Evolutionary conservation across 2,888 invertebrate species (phyloP).

Genomic region (Drosophila cognata): DNA sequence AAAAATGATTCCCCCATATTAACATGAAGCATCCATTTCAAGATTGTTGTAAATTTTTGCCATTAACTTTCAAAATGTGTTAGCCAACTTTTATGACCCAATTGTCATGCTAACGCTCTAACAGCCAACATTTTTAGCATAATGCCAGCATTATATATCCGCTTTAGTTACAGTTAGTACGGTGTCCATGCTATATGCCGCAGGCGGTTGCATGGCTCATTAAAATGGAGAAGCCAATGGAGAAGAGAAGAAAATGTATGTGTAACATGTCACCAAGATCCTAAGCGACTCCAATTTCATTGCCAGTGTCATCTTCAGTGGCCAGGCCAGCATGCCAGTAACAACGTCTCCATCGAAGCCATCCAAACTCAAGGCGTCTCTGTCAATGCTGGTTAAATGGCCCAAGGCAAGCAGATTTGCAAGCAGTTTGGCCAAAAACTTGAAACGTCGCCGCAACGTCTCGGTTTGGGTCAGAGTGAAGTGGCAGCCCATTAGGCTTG

Average conservation of each 20-base stretch:
- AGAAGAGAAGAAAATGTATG: slow-evolving; percentile 5
- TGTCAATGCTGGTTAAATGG: slow-evolving; percentile 54
- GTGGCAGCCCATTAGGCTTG: slow-evolving; percentile 50
- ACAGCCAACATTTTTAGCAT: slow-evolving; percentile 22
- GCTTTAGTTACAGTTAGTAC: slow-evolving; percentile 46
- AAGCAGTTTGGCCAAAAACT: slow-evolving; percentile 50
- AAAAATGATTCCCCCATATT: neutral
- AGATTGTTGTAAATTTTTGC: neutral
- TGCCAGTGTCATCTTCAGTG: slow-evolving; percentile 51
- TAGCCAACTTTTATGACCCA: neutral
- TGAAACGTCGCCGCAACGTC: slow-evolving; percentile 50
- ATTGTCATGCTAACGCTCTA: slow-evolving; percentile 17
- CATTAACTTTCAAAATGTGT: neutral
- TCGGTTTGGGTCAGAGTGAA: slow-evolving; percentile 48
- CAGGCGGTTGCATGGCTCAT: slow-evolving; percentile 44
- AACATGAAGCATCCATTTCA: neutral
- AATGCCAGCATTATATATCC: slow-evolving; percentile 17
- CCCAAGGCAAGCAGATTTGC: slow-evolving; percentile 63
- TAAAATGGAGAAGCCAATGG: slow-evolving; percentile 23
- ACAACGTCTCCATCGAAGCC: slow-evolving; percentile 20
- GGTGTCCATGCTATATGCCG: slow-evolving; percentile 23
- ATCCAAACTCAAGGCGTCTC: slow-evolving; percentile 43
- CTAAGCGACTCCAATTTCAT: slow-evolving; percentile 45
- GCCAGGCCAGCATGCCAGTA: neutral
- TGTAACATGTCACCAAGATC: slow-evolving; percentile 37